Evolutionary conservation across 2,888 invertebrate species (phyloP).

Genomic region (Cheilosia vulpina): DNA sequence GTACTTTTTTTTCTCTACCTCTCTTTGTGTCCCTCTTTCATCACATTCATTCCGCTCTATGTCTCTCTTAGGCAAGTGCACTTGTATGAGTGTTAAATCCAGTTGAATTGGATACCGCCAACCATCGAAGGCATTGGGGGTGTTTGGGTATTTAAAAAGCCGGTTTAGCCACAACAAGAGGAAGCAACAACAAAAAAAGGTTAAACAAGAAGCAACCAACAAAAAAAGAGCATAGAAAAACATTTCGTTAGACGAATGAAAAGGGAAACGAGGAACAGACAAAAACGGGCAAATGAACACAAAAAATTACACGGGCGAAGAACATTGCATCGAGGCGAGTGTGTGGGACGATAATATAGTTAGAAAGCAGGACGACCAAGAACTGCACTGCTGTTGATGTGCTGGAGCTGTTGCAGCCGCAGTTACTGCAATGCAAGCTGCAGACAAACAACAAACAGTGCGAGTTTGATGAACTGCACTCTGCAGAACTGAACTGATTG

Average conservation of each 20-base stretch:
- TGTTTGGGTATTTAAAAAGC: conserved; percentile 74
- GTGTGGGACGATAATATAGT: conserved; percentile 35
- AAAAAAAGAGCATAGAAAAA: conserved; percentile 13
- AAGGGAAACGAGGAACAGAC: not conserved
- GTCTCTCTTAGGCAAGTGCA: conserved; percentile 1
- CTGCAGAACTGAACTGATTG: not conserved
- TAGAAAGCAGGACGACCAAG: conserved; percentile 4
- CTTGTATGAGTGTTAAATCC: conserved; percentile 69
- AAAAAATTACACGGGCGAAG: conserved; percentile 14
- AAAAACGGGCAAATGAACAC: conserved; percentile 1
- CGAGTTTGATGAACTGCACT: conserved; percentile 60
- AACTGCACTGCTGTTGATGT: not conserved
- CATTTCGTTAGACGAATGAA: conserved; percentile 1
- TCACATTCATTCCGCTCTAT: conserved; percentile 9
- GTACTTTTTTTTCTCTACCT: not conserved
- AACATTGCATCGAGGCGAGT: not conserved
- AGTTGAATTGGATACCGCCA: conserved; percentile 59
- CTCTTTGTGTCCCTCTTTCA: conserved; percentile 40
- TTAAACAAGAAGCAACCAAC: conserved; percentile 8
- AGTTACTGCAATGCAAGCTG: conserved; percentile 15
- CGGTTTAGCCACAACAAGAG: conserved; percentile 66
- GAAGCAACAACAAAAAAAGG: conserved; percentile 29
- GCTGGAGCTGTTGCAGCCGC: not conserved
- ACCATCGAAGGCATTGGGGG: conserved; percentile 69
- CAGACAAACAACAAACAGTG: conserved; percentile 25